phyloP scores from a whole-genome alignment of 2,113 vertebrate genomes.

The Brachyistius frenatus region DNA sequence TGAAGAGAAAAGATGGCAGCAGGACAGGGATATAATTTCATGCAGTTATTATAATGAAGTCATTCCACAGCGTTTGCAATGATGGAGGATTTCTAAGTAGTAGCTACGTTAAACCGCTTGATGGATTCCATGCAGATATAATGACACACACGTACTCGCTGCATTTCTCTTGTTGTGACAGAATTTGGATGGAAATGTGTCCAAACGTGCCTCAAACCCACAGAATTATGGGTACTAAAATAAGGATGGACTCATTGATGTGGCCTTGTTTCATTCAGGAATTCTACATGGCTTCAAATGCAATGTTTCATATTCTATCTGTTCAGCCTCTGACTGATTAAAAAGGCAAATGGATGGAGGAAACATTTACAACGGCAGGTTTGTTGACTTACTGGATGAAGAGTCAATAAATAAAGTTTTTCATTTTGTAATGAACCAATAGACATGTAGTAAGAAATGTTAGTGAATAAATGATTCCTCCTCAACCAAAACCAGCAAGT shows the following conservation, averaged over 20 bases:
- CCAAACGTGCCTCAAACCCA: conserved; percentile 38
- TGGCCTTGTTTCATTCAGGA: conserved; percentile 29
- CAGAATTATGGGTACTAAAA: conserved; percentile 63
- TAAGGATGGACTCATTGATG: conserved; percentile 42
- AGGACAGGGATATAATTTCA: conserved; percentile 56
- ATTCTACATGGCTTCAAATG: conserved; percentile 15
- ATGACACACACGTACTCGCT: conserved; percentile 16
- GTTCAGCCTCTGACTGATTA: conserved; percentile 26
- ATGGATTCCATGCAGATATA: conserved; percentile 63
- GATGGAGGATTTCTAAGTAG: conserved; percentile 63
- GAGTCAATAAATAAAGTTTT: not conserved
- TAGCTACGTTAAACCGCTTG: conserved; percentile 61
- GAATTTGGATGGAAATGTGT: conserved; percentile 47
- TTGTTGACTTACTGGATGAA: not conserved
- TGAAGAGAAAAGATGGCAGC: conserved; percentile 49
- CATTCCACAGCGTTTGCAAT: conserved; percentile 20
- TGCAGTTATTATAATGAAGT: conserved; percentile 62
- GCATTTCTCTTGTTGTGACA: conserved; percentile 49
- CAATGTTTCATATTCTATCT: conserved; percentile 43
- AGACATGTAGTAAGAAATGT: not conserved
- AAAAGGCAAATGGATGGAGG: not conserved
- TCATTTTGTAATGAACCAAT: not conserved
- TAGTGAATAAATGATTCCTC: conserved; percentile 16
- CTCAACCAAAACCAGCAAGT: not conserved
- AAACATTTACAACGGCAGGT: conserved; percentile 24